Evolutionary conservation across 1,140 invertebrate species (phyloP).

Genomic region (Rhynchophorus ferrugineus): DNA sequence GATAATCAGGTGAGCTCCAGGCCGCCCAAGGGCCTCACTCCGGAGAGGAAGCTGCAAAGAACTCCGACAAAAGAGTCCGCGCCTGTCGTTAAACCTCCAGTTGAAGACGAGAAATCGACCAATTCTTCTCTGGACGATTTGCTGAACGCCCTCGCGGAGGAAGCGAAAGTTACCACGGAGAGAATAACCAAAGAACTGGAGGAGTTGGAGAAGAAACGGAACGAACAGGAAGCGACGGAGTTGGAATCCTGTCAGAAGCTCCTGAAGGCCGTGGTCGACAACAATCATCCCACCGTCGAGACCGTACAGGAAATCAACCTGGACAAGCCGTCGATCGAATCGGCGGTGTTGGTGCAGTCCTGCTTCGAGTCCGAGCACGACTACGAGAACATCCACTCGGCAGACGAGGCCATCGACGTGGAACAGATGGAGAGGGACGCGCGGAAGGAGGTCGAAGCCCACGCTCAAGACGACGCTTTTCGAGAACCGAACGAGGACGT

Average conservation of each 20-base stretch:
- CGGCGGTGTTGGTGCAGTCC: conserved; percentile 22
- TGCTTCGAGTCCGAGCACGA: conserved; percentile 30
- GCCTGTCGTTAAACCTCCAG: conserved; percentile 27
- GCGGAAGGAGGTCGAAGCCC: conserved; percentile 8
- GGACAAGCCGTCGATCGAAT: conserved; percentile 18
- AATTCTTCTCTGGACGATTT: conserved; percentile 36
- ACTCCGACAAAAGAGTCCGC: conserved; percentile 30
- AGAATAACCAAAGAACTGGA: conserved; percentile 46
- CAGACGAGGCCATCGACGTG: conserved; percentile 21
- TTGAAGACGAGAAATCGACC: conserved; percentile 22
- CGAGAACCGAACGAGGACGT: conserved; percentile 32
- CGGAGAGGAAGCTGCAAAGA: conserved; percentile 21
- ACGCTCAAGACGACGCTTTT: conserved; percentile 32
- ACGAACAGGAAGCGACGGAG: conserved; percentile 16
- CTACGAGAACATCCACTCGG: conserved; percentile 36
- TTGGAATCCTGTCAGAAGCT: conserved; percentile 43
- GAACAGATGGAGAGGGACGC: background rate
- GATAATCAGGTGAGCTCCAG: conserved; percentile 17
- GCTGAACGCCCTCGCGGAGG: conserved; percentile 33
- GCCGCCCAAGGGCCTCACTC: conserved; percentile 29
- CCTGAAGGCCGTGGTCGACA: conserved; percentile 40
- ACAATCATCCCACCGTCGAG: conserved; percentile 24
- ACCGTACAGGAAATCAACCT: conserved; percentile 31
- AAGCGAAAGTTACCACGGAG: conserved; percentile 46
- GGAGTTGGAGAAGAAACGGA: conserved; percentile 6